phyloP scores from a whole-genome alignment of 2,113 vertebrate species.

The Vireo altiloquus region DNA sequence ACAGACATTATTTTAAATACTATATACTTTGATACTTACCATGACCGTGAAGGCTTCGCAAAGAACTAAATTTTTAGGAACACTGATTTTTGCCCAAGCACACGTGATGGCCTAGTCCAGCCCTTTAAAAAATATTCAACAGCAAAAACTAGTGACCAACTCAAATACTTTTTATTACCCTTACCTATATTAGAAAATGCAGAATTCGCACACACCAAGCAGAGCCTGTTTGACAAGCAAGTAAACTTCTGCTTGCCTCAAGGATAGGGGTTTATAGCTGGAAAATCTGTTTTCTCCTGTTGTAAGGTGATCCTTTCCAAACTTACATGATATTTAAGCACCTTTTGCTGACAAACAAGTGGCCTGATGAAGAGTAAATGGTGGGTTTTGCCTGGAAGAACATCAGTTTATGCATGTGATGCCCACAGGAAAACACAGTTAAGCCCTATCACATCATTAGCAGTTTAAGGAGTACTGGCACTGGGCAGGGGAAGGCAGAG shows the following conservation, averaged over 20 bases:
- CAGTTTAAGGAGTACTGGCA: neutral
- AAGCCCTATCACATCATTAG: neutral
- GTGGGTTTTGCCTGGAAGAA: neutral
- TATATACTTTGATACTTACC: neutral
- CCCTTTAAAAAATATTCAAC: neutral
- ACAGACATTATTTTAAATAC: neutral
- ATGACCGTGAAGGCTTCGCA: neutral
- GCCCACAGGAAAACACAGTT: neutral
- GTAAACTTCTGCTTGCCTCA: neutral
- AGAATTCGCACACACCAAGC: neutral
- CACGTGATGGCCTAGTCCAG: neutral
- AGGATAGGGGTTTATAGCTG: neutral
- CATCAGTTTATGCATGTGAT: fast-evolving
- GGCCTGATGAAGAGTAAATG: neutral
- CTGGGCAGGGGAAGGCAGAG: neutral
- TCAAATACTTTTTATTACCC: neutral
- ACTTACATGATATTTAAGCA: neutral
- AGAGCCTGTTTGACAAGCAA: neutral
- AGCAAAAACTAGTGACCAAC: neutral
- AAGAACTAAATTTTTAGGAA: neutral
- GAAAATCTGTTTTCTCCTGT: neutral
- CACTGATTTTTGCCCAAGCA: neutral
- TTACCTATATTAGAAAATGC: neutral
- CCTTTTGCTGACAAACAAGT: neutral
- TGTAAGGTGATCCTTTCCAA: neutral